Evolutionary conservation across 2,888 invertebrate genomes (phyloP), one percentile per base, ranked within the genome.

Genomic region (Microdon myrmicae): DNA sequence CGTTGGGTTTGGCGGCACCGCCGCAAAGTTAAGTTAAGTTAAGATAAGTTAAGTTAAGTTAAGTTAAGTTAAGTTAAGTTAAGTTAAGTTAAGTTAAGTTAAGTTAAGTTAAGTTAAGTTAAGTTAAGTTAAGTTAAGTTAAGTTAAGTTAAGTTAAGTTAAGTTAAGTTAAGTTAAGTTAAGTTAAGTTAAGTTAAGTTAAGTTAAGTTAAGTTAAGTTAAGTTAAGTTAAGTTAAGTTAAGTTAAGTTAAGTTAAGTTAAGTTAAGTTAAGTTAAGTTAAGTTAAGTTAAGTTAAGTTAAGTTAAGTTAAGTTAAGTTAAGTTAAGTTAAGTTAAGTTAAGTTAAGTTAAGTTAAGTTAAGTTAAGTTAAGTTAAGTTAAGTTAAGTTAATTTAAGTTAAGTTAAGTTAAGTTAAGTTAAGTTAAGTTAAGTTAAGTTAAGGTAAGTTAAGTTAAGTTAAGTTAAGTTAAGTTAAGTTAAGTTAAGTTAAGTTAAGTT

Each of bases 121-220:
- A n/a, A n/a, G n/a, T n/a, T n/a, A n/a, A n/a, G n/a, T n/a, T n/a
- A n/a, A n/a, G n/a, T n/a, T n/a, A n/a, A n/a, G n/a, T n/a, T n/a
- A n/a, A n/a, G n/a, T n/a, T n/a, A n/a, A n/a, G n/a, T n/a, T n/a
- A n/a, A 26, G 26, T 26, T 9, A n/a, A 26, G 26, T 26, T 9
- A n/a, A 26, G 26, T 26, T 9, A n/a, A 26, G 26, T 26, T 9
- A 26, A 26, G 26, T 26, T 9, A n/a, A 26, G 26, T 26, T 9
- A n/a, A 26, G 26, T 26, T 9, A n/a, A 26, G 26, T 26, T 9
- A 26, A 26, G 26, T 26, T 9, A n/a, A 26, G 26, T 26, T 9
- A n/a, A 26, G 26, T 26, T 9, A 26, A 26, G 26, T 26, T 9
- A n/a, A 26, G 31, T 31, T 10, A 13, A 31, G 31, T 31, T 10